Evolutionary conservation across 2,113 vertebrate genomes (phyloP), one percentile per base, ranked within the genome.

Genomic region (Poicephalus meyeri): DNA sequence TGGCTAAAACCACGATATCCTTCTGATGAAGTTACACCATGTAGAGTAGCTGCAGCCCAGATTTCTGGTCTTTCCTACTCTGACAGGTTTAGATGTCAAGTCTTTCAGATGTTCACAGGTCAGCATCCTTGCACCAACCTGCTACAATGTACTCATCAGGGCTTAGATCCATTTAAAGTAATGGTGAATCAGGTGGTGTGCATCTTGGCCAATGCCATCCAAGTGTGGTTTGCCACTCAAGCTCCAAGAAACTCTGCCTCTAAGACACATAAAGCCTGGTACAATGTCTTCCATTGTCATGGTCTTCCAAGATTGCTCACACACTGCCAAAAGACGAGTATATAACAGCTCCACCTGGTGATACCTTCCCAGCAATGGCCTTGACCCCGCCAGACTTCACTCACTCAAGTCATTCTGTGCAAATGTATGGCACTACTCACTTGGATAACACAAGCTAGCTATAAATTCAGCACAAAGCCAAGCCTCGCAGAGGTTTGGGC

Each of bases 381-480:
- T 70, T 1, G 1, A 10, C 41, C 42, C 26, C 73, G 53, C 16
- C 49, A 70, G 9, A 16, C 31, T 84, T 80, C 41, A 8, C 13
- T 44, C 39, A 6, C 31, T 61, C 17, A 26, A 35, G 68, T 41
- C 18, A 5, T 88, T 25, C 69, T 37, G 10, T 5, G 3, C 0
- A 2, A 46, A 55, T 33, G 23, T 25, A 2, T 12, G 19, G 16
- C 31, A 28, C 3, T 70, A 9, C 18, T 47, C 2, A 0, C 35
- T 78, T 23, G 37, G 47, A 28, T 68, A 41, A 79, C n/a, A 28
- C 13, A 35, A 29, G 5, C 8, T 16, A 44, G 29, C 47, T 44
- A 35, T 7, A 49, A 65, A 70, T 44, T 65, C 61, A 58, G 11
- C 50, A 44, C 14, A 25, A 74, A 87, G n/a, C 23, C 35, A 55